Percentiles rank a stretch among this genome's conserved stretches.
Conservation (phyloP, 2,797 vertebrate species). For the Sciurus carolinensis region DNA sequence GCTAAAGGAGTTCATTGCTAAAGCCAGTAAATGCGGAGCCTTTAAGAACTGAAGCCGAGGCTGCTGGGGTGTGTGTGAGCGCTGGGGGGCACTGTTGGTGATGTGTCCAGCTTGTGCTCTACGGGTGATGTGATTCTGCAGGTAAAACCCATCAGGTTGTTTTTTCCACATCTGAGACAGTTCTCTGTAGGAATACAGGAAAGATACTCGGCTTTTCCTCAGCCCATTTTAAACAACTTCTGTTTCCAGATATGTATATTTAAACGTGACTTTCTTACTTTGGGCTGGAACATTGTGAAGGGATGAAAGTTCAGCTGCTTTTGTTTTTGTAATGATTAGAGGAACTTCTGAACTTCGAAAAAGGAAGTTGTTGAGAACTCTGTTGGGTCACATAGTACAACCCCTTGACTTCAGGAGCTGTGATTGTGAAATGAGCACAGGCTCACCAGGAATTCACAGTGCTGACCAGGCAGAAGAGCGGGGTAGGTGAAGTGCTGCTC, state of each 20-base stretch:
- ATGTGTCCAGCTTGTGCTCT: slow-evolving; percentile 22
- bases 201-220: slow-evolving; percentile 39
- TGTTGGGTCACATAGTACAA: fast-evolving
- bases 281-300: slow-evolving; percentile 58
- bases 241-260: slow-evolving; percentile 45
- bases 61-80: slow-evolving; percentile 57
- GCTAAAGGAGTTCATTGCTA: slow-evolving; percentile 98
- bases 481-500: slow-evolving; percentile 49
- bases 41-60: slow-evolving; percentile 95
- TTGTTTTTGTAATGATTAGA: slow-evolving; percentile 10
- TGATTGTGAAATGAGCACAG: fast-evolving
- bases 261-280: slow-evolving; percentile 48
- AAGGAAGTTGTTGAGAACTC: neutral
- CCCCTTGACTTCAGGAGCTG: slow-evolving; percentile 34
- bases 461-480: neutral
- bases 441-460: neutral
- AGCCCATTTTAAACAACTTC: slow-evolving; percentile 49
- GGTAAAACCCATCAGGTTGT: slow-evolving; percentile 48
- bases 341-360: slow-evolving; percentile 45
- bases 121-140: neutral
- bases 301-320: slow-evolving; percentile 39
- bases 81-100: slow-evolving; percentile 57
- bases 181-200: slow-evolving; percentile 50
- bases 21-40: slow-evolving; percentile 98
- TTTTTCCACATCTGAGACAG: neutral